Base-by-base conservation (phyloP, 2,113 vertebrate species). In the Pterocles gutturalis region DNA sequence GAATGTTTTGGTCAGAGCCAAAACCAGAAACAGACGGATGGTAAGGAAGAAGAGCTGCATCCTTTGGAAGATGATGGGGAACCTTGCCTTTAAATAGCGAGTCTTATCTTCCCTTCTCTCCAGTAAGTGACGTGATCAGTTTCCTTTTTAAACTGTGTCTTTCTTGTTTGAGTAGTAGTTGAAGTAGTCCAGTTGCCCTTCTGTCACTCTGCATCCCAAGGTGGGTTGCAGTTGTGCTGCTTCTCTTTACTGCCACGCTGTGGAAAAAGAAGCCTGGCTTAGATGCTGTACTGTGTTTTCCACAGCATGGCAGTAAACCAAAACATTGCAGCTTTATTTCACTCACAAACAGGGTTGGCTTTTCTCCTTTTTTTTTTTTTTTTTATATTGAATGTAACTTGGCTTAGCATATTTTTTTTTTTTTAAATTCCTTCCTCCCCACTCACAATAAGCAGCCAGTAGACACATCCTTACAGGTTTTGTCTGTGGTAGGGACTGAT, bases 401-500 rank as follows among this genome's bases (percentile, higher is more conserved):
- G 41, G 11, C 41, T 41, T 38, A 38, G 38, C 38, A 38, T 20
- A n/a, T 38, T 25, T 10, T 28, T 33, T 34, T 53, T 65, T 67
- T 72, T 34, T 34, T 64, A 41, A 29, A 16, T 61, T 36, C 11
- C 4, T 11, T 5, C 25, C 21, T 77, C 62, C 66, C 38, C 17
- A n/a, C 46, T 80, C 26, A 20, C 5, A 48, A 11, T 57, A 34
- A 67, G 28, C 43, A 48, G 29, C 45, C 45, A 34, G n/a, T 57
- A 70, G 54, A 33, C 2, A 1, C 28, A 76, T 43, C 34, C 48
- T 46, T 62, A 15, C 4, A 15, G 20, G 12, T 79, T 67, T 76
- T 67, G 2, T 75, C n/a, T 67, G 33, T 24, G 36, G 28, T 85
- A 48, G 49, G 36, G 92, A 94, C 97, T 93, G 94, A 97, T 98